Base-by-base conservation (phyloP, 2,797 vertebrate species). In the Anguilla marmorata region DNA sequence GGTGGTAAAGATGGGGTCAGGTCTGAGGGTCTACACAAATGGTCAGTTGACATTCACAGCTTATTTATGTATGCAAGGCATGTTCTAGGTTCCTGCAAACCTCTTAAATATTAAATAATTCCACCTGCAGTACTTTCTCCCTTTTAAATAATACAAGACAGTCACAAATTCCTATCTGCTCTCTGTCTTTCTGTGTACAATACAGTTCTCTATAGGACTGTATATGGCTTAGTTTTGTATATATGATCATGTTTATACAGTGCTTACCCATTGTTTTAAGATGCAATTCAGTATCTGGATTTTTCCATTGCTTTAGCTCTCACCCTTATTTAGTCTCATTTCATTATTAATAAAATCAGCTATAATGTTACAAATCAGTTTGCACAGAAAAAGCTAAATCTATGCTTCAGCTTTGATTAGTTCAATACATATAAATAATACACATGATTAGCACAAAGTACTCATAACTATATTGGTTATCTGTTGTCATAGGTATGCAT, bases 41-140 rank as follows among this genome's bases (percentile, higher is more conserved):
- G 85, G 92, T 92, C 93, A 91, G 86, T 60, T 0, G 92, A 94
- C 94, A 90, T 93, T 90, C 89, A n/a, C 52, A 21, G 14, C 85
- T 90, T 88, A 69, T 87, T 87, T 95, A 93, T 91, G 92, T 92
- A 95, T 95, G 95, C 95, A 87, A 92, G 92, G 89, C 93, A 93
- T 93, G 92, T 91, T 88, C 90, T 60, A 89, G 89, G 90, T 93
- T 92, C 91, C 92, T 91, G 90, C 79, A 89, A 92, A 92, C 87
- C 92, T 93, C 91, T 95, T 93, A 94, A 95, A 96, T 95, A 95
- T 95, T 96, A 94, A 95, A 95, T 72, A 58, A 90, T 92, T 91
- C 92, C 93, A 94, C 95, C 93, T 95, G 94, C 93, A 93, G 91
- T 93, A 93, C 93, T 90, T 90, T 72, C 88, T 87, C 88, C 79